phyloP scores from a whole-genome alignment of 2,113 vertebrate genomes.

The Cyanoliseus patagonus region DNA sequence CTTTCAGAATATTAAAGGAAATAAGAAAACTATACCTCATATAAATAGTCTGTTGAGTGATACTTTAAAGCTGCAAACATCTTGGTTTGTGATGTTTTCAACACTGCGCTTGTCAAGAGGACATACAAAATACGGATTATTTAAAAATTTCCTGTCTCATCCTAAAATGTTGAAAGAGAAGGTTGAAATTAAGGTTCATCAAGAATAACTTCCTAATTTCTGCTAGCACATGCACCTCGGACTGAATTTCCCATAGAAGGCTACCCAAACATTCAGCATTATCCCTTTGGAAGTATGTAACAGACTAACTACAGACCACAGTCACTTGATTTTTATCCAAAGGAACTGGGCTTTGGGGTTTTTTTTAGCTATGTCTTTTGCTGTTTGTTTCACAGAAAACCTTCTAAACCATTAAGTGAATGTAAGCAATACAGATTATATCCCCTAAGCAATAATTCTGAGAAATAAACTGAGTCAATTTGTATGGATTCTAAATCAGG shows the following conservation, averaged over 20 bases:
- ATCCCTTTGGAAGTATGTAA: background rate
- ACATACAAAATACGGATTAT: conserved; percentile 1
- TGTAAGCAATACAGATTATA: background rate
- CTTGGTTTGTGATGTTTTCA: conserved; percentile 21
- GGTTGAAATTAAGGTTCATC: background rate
- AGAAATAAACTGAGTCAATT: background rate
- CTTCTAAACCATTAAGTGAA: background rate
- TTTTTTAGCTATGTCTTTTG: background rate
- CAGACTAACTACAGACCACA: accelerated
- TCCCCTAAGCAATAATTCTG: background rate
- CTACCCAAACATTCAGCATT: background rate
- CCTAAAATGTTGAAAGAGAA: background rate
- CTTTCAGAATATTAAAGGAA: background rate
- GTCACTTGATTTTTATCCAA: background rate
- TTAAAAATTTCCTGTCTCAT: background rate
- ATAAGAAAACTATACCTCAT: conserved; percentile 73
- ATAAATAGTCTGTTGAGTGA: conserved; percentile 75
- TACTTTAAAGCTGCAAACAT: conserved; percentile 78
- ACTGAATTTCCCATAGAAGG: background rate
- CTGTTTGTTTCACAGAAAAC: background rate
- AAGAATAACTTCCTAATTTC: background rate
- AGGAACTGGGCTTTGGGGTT: background rate
- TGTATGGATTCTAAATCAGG: background rate
- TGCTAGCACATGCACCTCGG: background rate
- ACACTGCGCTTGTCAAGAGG: conserved; percentile 37